Conservation (phyloP, 2,888 invertebrate species). For the Napeogenes sylphis region DNA sequence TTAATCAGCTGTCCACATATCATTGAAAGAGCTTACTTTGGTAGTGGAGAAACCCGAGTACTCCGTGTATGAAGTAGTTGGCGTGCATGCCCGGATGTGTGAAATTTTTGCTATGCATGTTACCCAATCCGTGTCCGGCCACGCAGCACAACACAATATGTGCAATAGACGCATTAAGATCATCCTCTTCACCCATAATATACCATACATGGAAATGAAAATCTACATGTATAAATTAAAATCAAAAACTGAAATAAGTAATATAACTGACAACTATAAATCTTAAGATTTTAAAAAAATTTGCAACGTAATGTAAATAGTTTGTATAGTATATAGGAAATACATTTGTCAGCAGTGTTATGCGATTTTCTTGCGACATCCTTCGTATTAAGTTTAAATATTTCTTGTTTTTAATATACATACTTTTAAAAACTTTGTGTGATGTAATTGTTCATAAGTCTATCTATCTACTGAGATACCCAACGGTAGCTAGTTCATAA, state of each 20-base stretch:
- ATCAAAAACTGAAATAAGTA: slow-evolving; percentile 12
- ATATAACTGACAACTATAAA: slow-evolving; percentile 6
- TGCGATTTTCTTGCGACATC: too few relatives aligned
- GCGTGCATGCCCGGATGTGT: slow-evolving; percentile 64
- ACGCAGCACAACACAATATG: slow-evolving; percentile 58
- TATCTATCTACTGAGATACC: too few relatives aligned
- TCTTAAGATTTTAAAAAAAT: background rate
- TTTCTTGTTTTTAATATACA: too few relatives aligned
- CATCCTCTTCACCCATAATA: slow-evolving; percentile 54
- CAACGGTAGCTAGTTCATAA: too few relatives aligned
- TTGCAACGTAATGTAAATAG: too few relatives aligned
- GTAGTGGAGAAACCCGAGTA: slow-evolving; percentile 57
- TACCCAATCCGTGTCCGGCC: slow-evolving; percentile 49
- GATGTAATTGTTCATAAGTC: too few relatives aligned
- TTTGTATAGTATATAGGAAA: too few relatives aligned
- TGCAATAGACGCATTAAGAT: slow-evolving; percentile 52
- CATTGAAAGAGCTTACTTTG: slow-evolving; percentile 41
- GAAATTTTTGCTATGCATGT: slow-evolving; percentile 41
- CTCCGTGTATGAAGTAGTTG: slow-evolving; percentile 62
- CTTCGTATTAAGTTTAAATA: too few relatives aligned
- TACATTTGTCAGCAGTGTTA: too few relatives aligned
- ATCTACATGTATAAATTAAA: slow-evolving; percentile 23
- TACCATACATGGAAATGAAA: slow-evolving; percentile 31
- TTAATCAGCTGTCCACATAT: background rate
- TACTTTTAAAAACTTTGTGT: too few relatives aligned